phyloP scores from a whole-genome alignment of 2,888 invertebrate genomes.

The Sepiola atlantica region DNA sequence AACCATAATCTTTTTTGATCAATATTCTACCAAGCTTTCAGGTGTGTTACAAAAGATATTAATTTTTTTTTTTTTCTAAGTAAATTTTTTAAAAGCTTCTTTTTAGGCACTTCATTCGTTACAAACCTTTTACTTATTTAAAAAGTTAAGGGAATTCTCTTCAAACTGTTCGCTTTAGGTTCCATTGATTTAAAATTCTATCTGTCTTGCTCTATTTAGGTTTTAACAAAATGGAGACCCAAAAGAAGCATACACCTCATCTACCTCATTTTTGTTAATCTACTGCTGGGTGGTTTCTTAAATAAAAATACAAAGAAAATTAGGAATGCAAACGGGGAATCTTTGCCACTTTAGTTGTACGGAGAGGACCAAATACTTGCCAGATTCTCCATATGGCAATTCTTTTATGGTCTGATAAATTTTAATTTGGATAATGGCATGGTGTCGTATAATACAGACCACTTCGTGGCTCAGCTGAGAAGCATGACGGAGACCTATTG shows the following conservation, averaged over 20 bases:
- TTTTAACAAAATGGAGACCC: background rate
- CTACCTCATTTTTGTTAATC: constrained; percentile 5
- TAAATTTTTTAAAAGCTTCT: background rate
- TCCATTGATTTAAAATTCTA: background rate
- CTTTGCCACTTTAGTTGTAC: background rate
- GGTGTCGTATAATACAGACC: too few relatives aligned
- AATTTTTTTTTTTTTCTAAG: background rate
- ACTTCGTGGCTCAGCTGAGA: too few relatives aligned
- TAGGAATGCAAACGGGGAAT: too few relatives aligned
- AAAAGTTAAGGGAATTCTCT: background rate
- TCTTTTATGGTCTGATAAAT: too few relatives aligned
- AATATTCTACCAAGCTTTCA: background rate
- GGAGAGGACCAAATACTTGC: too few relatives aligned
- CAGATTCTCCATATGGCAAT: too few relatives aligned
- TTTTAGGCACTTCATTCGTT: background rate
- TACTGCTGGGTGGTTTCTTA: background rate
- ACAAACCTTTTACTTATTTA: background rate
- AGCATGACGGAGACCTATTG: too few relatives aligned
- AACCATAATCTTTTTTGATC: background rate
- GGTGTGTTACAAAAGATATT: too few relatives aligned
- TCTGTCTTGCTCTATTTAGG: background rate
- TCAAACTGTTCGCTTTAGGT: background rate
- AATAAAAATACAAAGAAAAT: background rate
- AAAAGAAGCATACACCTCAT: background rate
- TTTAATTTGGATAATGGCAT: too few relatives aligned